phyloP scores from a whole-genome alignment of 2,797 vertebrate genomes.

The Cephalopachus bancanus region DNA sequence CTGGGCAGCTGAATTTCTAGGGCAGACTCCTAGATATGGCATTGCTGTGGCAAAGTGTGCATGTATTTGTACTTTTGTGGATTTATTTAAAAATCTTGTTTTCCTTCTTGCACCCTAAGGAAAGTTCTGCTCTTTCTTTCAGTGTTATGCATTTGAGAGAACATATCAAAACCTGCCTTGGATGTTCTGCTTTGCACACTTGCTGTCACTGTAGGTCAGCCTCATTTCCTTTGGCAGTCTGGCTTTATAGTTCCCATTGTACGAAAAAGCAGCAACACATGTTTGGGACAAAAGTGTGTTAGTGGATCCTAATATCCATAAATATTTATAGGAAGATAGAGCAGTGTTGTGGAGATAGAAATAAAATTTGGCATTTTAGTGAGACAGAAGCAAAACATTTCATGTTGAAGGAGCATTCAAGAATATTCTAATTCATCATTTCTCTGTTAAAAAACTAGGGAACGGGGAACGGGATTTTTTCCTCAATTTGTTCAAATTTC shows the following conservation, averaged over 20 bases:
- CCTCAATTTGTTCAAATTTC: not conserved
- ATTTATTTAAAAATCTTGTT: not conserved
- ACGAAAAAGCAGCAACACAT: not conserved
- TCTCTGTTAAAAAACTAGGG: not conserved
- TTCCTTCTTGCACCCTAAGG: not conserved
- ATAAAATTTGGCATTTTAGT: not conserved
- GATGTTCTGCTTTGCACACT: not conserved
- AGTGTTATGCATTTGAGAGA: not conserved
- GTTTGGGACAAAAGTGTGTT: too few relatives aligned
- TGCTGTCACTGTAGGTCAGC: not conserved
- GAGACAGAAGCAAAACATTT: not conserved
- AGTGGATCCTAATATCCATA: not conserved
- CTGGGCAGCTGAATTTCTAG: not conserved
- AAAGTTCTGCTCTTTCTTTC: not conserved
- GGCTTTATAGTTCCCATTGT: too few relatives aligned
- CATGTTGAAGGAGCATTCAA: not conserved
- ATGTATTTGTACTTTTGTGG: not conserved
- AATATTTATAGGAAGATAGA: not conserved
- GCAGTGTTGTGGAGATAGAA: not conserved
- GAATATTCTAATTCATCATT: not conserved
- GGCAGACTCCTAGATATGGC: not conserved
- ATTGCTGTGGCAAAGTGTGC: not conserved
- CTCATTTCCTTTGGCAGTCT: not conserved
- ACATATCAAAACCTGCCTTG: not conserved
- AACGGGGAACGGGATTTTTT: not conserved